Conservation (phyloP, 2,113 vertebrate genomes). For the Urocitellus parryii region DNA sequence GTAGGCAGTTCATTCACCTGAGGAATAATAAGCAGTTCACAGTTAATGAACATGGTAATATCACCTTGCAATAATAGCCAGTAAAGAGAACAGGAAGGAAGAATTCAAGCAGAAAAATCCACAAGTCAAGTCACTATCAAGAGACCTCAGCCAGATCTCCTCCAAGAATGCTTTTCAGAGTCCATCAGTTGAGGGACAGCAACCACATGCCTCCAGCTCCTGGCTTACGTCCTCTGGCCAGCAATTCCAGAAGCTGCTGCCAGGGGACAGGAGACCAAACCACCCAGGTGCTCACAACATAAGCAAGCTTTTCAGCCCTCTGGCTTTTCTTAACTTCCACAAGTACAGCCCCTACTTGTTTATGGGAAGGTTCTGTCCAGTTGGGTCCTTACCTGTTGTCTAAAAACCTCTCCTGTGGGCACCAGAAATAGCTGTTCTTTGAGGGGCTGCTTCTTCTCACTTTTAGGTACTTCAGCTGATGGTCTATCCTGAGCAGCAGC, state of each 20-base stretch:
- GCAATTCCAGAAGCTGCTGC: neutral
- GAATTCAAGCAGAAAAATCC: constrained; percentile 1
- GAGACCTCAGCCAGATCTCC: neutral
- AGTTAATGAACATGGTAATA: constrained; percentile 25
- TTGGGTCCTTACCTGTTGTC: constrained; percentile 67
- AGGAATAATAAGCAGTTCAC: constrained; percentile 61
- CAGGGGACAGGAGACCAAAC: neutral
- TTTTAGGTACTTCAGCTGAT: constrained; percentile 12
- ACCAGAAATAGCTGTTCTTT: constrained; percentile 60
- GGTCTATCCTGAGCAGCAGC: constrained; percentile 68
- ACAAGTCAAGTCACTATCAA: neutral
- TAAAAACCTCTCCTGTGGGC: constrained; percentile 44
- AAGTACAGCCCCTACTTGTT: neutral
- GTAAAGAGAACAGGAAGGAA: neutral
- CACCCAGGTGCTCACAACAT: neutral
- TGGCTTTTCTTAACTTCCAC: neutral
- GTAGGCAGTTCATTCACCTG: constrained; percentile 84
- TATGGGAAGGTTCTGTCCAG: neutral
- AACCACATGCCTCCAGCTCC: neutral
- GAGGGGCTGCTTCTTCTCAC: constrained; percentile 58
- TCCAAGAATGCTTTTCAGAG: constrained; percentile 2
- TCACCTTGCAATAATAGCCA: neutral
- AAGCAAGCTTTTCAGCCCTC: neutral
- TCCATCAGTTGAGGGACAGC: neutral
- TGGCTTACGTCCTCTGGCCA: neutral